A percentile compares a stretch with the other conserved stretches of the same genome.
phyloP scores from a whole-genome alignment of 2,797 vertebrate species.

The Amazonetta brasiliensis region DNA sequence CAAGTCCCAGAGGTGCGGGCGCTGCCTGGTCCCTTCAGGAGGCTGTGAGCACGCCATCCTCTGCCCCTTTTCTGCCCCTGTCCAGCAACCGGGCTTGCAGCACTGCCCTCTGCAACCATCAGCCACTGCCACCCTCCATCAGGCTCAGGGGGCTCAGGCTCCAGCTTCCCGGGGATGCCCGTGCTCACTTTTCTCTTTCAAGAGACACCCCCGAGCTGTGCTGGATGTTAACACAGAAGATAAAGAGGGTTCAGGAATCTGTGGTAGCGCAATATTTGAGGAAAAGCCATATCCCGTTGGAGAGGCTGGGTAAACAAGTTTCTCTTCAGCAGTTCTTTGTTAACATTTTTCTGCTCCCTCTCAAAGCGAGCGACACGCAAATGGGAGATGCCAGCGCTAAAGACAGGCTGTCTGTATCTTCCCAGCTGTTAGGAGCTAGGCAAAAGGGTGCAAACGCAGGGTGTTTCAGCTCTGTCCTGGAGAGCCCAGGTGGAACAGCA shows the following conservation, averaged over 20 bases:
- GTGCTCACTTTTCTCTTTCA: neutral
- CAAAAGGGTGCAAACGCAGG: constrained; percentile 5
- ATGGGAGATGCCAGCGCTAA: neutral
- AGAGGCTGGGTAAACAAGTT: neutral
- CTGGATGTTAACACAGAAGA: neutral
- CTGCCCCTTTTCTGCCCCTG: rapidly evolving
- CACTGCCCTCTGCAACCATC: neutral
- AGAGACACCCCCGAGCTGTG: neutral
- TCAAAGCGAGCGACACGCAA: neutral
- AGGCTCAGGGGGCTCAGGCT: neutral
- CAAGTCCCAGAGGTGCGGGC: neutral
- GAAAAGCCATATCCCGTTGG: neutral
- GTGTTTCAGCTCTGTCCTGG: neutral
- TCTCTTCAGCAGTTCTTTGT: neutral
- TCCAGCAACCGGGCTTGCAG: neutral
- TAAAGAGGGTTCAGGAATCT: neutral
- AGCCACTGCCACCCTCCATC: too few species aligned
- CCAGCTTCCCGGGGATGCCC: neutral
- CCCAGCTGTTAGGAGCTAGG: neutral
- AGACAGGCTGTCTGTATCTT: neutral
- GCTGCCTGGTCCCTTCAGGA: neutral
- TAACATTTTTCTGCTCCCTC: neutral
- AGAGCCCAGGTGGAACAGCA: neutral
- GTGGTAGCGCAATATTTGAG: neutral
- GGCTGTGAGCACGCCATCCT: rapidly evolving